Percentiles rank a stretch among this genome's conserved stretches.
These are phyloP conservation scores for Ascidia mentula DNA, from an alignment of 23 tunicate genomes.

Conservation along the genomic window DNA sequence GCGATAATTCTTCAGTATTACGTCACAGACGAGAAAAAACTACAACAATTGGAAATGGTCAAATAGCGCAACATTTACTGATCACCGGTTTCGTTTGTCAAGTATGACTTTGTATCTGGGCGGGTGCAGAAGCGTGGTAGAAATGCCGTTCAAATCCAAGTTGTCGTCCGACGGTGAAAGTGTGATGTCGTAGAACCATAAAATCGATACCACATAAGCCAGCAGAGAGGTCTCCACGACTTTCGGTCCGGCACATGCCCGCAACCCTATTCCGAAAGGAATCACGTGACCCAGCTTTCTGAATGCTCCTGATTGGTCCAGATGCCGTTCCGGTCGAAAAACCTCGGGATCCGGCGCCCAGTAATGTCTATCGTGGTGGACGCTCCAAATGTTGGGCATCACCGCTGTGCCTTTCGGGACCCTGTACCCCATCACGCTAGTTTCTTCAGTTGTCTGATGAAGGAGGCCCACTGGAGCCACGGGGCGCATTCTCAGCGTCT, in stretches of 20 bases:
- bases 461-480: constrained; percentile 50
- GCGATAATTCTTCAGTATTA: no score
- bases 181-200: constrained; percentile 23
- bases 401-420: constrained; percentile 51
- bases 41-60: no score
- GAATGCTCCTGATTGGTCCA: constrained; percentile 55
- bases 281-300: constrained; percentile 51
- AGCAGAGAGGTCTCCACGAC: constrained; percentile 47
- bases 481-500: constrained; percentile 67
- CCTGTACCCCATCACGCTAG: constrained; percentile 47
- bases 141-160: constrained; percentile 30
- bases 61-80: no score
- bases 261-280: constrained; percentile 55
- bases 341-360: constrained; percentile 77
- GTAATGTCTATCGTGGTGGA: constrained; percentile 48
- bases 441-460: constrained; percentile 58
- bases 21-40: no score
- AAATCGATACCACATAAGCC: constrained; percentile 24
- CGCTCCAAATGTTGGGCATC: constrained; percentile 76
- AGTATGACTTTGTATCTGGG: neutral
- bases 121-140: constrained; percentile 16
- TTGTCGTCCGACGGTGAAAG: constrained; percentile 10
- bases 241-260: constrained; percentile 62
- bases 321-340: constrained; percentile 84
- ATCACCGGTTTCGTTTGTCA: neutral